These are phyloP conservation scores for Eucera pruinosa DNA, from an alignment of 2,888 invertebrate species.

Conservation along the genomic window DNA sequence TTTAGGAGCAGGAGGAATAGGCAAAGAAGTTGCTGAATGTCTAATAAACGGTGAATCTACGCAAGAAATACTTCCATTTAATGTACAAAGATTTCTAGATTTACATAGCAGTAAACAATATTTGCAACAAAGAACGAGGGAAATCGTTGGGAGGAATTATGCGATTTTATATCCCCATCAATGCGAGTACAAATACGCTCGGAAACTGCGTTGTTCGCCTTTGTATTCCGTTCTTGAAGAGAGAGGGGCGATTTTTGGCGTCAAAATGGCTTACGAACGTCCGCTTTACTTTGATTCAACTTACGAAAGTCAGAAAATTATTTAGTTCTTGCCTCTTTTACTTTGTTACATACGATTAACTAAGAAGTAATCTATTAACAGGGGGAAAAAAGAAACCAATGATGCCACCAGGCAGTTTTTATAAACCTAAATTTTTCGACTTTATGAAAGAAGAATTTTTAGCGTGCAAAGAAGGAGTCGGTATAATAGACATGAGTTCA, in stretches of 20 bases:
- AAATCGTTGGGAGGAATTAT: slow-evolving; percentile 88
- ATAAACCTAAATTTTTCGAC: slow-evolving; percentile 89
- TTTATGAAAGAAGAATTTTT: slow-evolving; percentile 89
- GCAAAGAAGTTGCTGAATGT: slow-evolving; percentile 89
- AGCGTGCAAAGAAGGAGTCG: slow-evolving; percentile 91
- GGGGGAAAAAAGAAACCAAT: slow-evolving; percentile 85
- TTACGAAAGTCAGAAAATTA: slow-evolving; percentile 83
- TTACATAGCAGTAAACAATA: slow-evolving; percentile 88
- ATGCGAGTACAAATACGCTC: slow-evolving; percentile 87
- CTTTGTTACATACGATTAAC: neutral
- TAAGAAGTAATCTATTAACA: slow-evolving; percentile 64
- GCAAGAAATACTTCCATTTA: slow-evolving; percentile 87
- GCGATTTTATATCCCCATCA: slow-evolving; percentile 86
- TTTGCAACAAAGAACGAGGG: slow-evolving; percentile 87
- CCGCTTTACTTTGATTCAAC: slow-evolving; percentile 89
- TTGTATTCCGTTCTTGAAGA: slow-evolving; percentile 88
- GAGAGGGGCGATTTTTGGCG: slow-evolving; percentile 88
- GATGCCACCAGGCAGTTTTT: slow-evolving; percentile 88
- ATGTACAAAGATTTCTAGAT: slow-evolving; percentile 88
- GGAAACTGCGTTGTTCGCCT: slow-evolving; percentile 88
- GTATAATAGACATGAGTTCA: slow-evolving; percentile 91
- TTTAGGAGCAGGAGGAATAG: slow-evolving; percentile 89
- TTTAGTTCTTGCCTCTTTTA: neutral
- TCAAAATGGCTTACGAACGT: slow-evolving; percentile 90
- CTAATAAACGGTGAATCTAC: slow-evolving; percentile 88